A percentile compares a stretch with the other conserved stretches of the same genome.
Conservation (phyloP, 2,888 invertebrate species). For the Thereva unica region DNA sequence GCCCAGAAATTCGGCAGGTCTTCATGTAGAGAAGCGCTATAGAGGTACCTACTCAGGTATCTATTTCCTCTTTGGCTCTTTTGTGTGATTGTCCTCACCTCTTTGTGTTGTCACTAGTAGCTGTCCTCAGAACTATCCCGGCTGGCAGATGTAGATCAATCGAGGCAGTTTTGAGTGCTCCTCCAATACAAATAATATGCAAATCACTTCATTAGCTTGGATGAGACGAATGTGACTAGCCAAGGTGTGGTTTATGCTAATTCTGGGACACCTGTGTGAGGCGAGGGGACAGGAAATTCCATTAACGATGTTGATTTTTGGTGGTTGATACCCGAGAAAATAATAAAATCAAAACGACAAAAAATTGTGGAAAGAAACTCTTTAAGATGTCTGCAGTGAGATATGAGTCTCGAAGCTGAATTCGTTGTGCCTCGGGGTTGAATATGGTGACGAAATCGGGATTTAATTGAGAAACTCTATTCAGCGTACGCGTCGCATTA, state of each 20-base stretch:
- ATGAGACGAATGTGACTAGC: slow-evolving; percentile 22
- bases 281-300: slow-evolving; percentile 24
- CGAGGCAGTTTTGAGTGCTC: slow-evolving; percentile 1
- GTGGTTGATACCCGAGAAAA: not conserved
- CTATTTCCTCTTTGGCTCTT: not conserved
- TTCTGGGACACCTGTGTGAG: slow-evolving; percentile 27
- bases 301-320: slow-evolving; percentile 17
- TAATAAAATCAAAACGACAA: no score
- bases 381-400: no score
- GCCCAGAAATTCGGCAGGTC: no score
- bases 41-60: no score
- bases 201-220: slow-evolving; percentile 35
- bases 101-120: slow-evolving; percentile 18
- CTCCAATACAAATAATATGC: slow-evolving; percentile 35
- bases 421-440: no score
- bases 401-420: no score
- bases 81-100: slow-evolving; percentile 28
- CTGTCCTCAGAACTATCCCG: slow-evolving; percentile 18
- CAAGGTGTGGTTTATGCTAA: slow-evolving; percentile 35
- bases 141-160: slow-evolving; percentile 32
- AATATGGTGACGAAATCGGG: no score
- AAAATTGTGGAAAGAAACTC: no score
- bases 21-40: no score
- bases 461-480: no score
- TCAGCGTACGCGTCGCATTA: no score